Percentiles rank a stretch among this genome's conserved stretches.
Evolutionary conservation across 2,888 invertebrate species (phyloP).

Genomic region (Drosophila ezoana): DNA sequence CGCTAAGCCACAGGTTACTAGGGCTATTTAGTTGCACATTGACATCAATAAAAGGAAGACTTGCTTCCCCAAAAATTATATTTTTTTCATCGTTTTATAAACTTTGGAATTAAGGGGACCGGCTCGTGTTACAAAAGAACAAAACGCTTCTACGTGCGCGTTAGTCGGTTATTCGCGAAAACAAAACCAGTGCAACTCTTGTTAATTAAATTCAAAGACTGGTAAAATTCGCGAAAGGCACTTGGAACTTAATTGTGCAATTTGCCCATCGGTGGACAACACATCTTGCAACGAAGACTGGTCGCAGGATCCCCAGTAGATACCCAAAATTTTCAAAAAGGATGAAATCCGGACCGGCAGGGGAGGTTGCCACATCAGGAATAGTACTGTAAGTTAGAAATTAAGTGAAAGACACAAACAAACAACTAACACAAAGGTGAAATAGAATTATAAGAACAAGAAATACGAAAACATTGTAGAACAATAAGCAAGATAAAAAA

Average conservation of each 20-base stretch:
- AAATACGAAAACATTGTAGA: no score
- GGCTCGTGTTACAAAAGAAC: not conserved
- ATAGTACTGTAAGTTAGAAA: constrained; percentile 5
- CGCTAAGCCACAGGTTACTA: constrained; percentile 3
- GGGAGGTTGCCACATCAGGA: constrained; percentile 1
- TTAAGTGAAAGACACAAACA: not conserved
- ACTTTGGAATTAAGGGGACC: not conserved
- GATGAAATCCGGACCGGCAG: constrained; percentile 1
- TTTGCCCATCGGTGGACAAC: not conserved
- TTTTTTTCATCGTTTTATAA: no score
- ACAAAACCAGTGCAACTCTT: not conserved
- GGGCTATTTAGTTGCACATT: constrained; percentile 1
- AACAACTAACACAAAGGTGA: not conserved
- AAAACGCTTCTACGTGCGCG: constrained; percentile 4
- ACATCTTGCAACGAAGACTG: not conserved
- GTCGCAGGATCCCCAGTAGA: constrained; percentile 3
- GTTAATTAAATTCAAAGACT: not conserved
- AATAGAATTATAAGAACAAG: no score
- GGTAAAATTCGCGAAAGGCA: not conserved
- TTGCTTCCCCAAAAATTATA: no score
- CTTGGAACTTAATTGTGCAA: not conserved
- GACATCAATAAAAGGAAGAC: no score
- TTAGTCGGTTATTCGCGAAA: not conserved
- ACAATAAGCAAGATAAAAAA: no score
- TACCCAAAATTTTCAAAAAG: not conserved